Evolutionary conservation across 2,113 vertebrate species (phyloP).

Genomic region (Camelus bactrianus): DNA sequence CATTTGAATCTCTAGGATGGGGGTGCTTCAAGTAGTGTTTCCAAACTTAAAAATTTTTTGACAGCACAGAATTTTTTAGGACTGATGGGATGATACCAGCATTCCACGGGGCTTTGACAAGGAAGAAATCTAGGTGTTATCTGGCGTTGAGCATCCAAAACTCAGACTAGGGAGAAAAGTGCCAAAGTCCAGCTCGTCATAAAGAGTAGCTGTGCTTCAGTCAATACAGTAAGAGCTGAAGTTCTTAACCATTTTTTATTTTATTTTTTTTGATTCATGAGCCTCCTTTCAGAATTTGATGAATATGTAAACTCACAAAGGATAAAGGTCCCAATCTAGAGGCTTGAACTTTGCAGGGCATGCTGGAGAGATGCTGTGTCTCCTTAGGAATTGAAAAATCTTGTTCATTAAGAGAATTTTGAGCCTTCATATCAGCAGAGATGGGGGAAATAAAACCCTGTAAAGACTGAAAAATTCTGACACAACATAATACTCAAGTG

Average conservation of each 20-base stretch:
- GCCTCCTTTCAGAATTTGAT: not conserved
- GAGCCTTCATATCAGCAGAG: not conserved
- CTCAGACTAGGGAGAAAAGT: not conserved
- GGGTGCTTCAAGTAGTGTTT: not conserved
- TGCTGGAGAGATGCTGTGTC: not conserved
- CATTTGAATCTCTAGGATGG: not conserved
- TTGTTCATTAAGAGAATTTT: not conserved
- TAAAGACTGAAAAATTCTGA: slow-evolving; percentile 8
- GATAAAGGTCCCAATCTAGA: not conserved
- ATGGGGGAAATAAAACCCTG: not conserved
- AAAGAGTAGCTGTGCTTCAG: not conserved
- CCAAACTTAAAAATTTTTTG: not conserved
- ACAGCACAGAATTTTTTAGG: not conserved
- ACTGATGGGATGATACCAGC: not conserved
- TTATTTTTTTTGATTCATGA: not conserved
- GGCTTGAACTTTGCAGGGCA: not conserved
- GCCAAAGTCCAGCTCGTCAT: not conserved
- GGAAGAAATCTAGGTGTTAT: not conserved
- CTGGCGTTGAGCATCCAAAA: not conserved
- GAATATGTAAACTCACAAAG: not conserved
- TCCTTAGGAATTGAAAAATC: not conserved
- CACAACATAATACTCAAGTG: not conserved
- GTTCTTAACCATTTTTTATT: not conserved
- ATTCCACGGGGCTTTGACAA: not conserved
- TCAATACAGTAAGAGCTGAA: not conserved